Base-by-base conservation (phyloP, 2,113 vertebrate genomes). In the Peucedramus taeniatus region DNA sequence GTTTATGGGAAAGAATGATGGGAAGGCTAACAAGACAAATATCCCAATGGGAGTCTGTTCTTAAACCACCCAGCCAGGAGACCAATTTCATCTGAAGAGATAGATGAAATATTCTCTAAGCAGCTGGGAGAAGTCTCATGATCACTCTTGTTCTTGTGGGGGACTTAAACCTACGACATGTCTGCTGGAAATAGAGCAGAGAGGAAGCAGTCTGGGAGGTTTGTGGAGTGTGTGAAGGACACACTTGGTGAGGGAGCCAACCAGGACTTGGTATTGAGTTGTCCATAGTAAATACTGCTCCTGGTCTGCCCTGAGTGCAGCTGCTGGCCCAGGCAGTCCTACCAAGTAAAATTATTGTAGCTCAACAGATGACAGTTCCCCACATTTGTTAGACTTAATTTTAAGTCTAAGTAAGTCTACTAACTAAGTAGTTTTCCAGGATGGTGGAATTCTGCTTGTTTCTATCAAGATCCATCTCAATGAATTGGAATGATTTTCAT, bases 401-500 rank as follows among this genome's bases (percentile, higher is more conserved):
- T 72, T 19, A 53, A 45, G 39, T 50, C n/a, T n/a, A n/a, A n/a
- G n/a, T n/a, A n/a, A n/a, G n/a, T n/a, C n/a, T n/a, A n/a, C n/a
- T n/a, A n/a, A n/a, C n/a, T n/a, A n/a, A n/a, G 30, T 31, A 7
- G 33, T 87, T 80, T 94, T 85, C 53, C 74, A 83, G 61, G 44
- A 23, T 10, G n/a, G 6, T 54, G 31, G 81, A 71, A 47, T 85
- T 87, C 15, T 56, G 27, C 20, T 50, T 7, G 20, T 70, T 85
- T 66, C 15, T 75, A 0, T 40, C 8, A 10, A 33, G 37, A 10
- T 72, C 7, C 5, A 3, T 53, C 16, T 64, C n/a, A 21, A 0
- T 68, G 74, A 47, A 11, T 3, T 35, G 8, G n/a, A 6, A 6
- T 37, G 28, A 23, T 72, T 91, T 85, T 72, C n/a, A 20, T 54